Evolutionary conservation across 2,113 vertebrate species (phyloP).

Genomic region (Butastur rufipennis): DNA sequence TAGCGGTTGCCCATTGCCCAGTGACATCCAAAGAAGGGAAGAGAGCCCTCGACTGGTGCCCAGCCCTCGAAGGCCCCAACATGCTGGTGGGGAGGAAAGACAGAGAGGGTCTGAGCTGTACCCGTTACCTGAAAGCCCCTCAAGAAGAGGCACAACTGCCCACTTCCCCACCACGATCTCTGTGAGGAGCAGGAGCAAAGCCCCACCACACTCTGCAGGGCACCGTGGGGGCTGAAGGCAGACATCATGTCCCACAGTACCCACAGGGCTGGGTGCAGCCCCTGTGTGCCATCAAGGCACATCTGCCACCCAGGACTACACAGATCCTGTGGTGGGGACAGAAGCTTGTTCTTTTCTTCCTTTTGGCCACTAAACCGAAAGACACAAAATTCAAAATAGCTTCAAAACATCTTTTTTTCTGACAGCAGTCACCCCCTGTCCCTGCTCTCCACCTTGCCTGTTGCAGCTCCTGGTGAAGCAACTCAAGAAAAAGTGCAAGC

Average conservation of each 20-base stretch:
- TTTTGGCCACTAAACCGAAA: not conserved
- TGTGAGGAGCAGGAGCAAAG: not conserved
- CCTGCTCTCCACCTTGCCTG: not conserved
- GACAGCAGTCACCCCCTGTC: not conserved
- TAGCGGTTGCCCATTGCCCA: not conserved
- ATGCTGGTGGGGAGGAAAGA: not conserved
- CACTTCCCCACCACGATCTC: not conserved
- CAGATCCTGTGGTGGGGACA: not conserved
- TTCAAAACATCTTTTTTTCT: not conserved
- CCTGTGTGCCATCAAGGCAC: not conserved
- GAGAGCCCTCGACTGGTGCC: accelerated
- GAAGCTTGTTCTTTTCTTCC: not conserved
- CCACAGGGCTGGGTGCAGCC: not conserved
- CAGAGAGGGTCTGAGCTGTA: not conserved
- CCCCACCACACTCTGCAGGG: not conserved
- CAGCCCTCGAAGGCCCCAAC: accelerated
- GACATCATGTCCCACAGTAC: not conserved
- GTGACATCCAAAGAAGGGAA: not conserved
- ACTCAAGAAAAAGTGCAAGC: not conserved
- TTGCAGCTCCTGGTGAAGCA: not conserved
- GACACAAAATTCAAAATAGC: not conserved
- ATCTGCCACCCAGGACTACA: not conserved
- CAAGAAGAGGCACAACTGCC: not conserved
- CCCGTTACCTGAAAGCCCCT: not conserved
- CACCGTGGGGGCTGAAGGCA: accelerated